Conservation (phyloP, 2,113 vertebrate genomes). For the Felis catus region DNA sequence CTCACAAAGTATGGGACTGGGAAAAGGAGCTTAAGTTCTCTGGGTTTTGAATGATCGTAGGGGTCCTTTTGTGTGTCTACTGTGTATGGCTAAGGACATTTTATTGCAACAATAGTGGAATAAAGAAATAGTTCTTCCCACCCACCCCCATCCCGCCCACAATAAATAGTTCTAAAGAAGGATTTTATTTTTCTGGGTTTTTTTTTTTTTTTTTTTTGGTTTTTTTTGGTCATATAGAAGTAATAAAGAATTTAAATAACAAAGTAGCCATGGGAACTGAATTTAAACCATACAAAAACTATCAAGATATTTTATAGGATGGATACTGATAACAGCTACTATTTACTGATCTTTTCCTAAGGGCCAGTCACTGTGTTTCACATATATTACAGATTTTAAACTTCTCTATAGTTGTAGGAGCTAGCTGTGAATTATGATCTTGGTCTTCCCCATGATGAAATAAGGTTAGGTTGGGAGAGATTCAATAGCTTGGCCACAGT, state of each 20-base stretch:
- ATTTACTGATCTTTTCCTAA: neutral
- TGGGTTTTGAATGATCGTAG: neutral
- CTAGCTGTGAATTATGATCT: neutral
- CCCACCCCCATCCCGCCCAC: too few species aligned
- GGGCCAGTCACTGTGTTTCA: neutral
- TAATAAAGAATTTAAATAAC: neutral
- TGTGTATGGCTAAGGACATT: neutral
- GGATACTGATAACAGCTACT: too few species aligned
- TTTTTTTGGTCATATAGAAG: neutral
- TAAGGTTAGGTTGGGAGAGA: neutral
- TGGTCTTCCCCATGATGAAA: neutral
- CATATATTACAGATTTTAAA: neutral
- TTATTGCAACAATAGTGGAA: neutral
- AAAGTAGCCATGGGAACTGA: neutral
- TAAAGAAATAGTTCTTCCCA: neutral
- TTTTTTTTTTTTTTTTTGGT: too few species aligned
- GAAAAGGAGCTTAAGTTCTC: neutral
- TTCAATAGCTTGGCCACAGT: neutral
- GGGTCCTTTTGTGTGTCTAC: neutral
- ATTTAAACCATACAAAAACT: neutral
- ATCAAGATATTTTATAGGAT: neutral
- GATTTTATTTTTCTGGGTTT: neutral
- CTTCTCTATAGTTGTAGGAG: neutral
- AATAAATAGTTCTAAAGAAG: neutral
- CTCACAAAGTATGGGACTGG: neutral